Percentiles rank a stretch among this genome's conserved stretches.
These are phyloP conservation scores for Sarcophaga bullata DNA, from an alignment of 1,140 invertebrate genomes.

Conservation along the genomic window DNA sequence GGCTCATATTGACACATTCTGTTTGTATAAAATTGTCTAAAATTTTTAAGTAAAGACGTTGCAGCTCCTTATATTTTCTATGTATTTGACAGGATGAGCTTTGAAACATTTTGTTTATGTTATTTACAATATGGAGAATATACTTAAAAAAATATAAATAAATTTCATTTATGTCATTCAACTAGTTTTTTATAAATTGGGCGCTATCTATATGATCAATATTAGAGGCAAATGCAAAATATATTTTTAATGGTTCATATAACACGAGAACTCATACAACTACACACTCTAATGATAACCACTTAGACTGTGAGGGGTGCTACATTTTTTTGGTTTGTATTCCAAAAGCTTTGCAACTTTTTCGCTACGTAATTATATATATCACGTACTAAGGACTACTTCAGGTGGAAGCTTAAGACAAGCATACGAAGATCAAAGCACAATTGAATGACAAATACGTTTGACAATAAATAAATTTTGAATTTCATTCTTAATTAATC, in stretches of 20 bases:
- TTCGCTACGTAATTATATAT: constrained; percentile 18
- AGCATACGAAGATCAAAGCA: too few relatives aligned
- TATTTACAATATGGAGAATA: too few relatives aligned
- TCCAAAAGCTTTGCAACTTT: too few relatives aligned
- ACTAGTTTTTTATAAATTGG: background rate
- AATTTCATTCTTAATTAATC: too few relatives aligned
- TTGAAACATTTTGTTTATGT: too few relatives aligned
- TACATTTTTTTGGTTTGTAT: background rate
- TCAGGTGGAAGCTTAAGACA: background rate
- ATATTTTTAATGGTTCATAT: background rate
- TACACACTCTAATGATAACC: too few relatives aligned
- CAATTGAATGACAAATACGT: too few relatives aligned
- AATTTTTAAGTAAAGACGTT: background rate
- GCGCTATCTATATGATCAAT: background rate
- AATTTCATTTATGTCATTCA: background rate
- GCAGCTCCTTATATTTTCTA: too few relatives aligned
- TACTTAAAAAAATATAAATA: too few relatives aligned
- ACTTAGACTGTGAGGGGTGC: background rate
- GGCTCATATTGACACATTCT: background rate
- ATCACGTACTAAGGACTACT: background rate
- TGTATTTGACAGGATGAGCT: too few relatives aligned
- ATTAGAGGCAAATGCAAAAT: background rate
- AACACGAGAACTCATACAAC: too few relatives aligned
- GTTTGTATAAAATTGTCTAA: constrained; percentile 15
- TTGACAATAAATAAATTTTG: too few relatives aligned